A percentile compares a stretch with the other conserved stretches of the same genome.
phyloP scores from a whole-genome alignment of 2,113 vertebrate species.

The Melozone crissalis region DNA sequence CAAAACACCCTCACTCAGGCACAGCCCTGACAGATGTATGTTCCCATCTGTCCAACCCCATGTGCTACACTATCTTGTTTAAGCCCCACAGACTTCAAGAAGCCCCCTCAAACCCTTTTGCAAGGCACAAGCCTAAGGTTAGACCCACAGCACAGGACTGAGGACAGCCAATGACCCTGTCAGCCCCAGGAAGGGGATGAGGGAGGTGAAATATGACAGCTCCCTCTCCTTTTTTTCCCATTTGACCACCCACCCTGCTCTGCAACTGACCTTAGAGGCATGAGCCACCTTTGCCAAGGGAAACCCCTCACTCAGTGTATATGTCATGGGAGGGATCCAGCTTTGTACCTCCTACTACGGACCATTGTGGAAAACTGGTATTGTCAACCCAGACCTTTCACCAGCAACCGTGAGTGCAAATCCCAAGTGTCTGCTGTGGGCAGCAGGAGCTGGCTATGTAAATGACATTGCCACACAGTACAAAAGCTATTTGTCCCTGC shows the following conservation, averaged over 20 bases:
- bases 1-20: not conserved
- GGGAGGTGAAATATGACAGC: not conserved
- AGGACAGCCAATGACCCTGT: not conserved
- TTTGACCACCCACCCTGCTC: not conserved
- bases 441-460: not conserved
- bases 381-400: slow-evolving; percentile 16
- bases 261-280: not conserved
- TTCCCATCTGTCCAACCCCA: not conserved
- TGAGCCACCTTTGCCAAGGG: fast-evolving
- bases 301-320: not conserved
- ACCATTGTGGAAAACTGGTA: not conserved
- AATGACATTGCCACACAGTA: not conserved
- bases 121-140: not conserved
- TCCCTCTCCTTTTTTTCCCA: not conserved
- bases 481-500: not conserved
- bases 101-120: not conserved
- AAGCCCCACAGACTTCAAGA: not conserved
- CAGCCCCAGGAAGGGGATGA: not conserved
- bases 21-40: not conserved
- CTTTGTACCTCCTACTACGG: not conserved
- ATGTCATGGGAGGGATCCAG: not conserved
- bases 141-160: not conserved
- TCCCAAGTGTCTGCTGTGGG: not conserved
- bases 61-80: fast-evolving
- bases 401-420: not conserved